Percentiles rank a stretch among this genome's conserved stretches.
Conservation (phyloP, 2,888 invertebrate genomes). For the Drymonia ruficornis region DNA sequence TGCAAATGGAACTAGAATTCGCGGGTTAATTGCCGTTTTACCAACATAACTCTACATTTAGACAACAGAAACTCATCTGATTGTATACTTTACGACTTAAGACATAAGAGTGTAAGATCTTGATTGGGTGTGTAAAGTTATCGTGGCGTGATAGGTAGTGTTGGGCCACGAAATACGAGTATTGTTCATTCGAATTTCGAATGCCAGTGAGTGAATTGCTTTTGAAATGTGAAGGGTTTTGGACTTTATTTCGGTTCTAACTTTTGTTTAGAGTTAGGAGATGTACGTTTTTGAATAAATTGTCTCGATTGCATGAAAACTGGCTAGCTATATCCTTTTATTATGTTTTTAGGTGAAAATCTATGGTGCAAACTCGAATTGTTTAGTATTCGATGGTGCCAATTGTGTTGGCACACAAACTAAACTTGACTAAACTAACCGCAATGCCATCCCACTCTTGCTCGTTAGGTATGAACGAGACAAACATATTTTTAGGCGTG, state of each 20-base stretch:
- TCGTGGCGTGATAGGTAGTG: slow-evolving; percentile 46
- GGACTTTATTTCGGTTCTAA: slow-evolving; percentile 46
- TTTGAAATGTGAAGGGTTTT: slow-evolving; percentile 60
- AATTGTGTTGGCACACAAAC: too few species aligned
- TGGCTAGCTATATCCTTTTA: too few species aligned
- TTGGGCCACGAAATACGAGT: slow-evolving; percentile 67
- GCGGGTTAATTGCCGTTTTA: slow-evolving; percentile 71
- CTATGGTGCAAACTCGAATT: too few species aligned
- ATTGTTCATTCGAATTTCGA: slow-evolving; percentile 67
- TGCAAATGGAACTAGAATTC: slow-evolving; percentile 71
- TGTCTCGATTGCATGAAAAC: neutral
- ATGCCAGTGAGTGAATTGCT: slow-evolving; percentile 69
- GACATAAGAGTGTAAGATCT: slow-evolving; percentile 8
- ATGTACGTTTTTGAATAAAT: slow-evolving; percentile 23
- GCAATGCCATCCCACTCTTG: too few species aligned
- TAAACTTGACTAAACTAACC: too few species aligned
- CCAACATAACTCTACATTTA: slow-evolving; percentile 29
- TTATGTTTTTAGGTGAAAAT: too few species aligned
- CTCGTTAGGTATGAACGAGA: too few species aligned
- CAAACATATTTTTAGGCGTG: too few species aligned
- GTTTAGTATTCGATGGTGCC: too few species aligned
- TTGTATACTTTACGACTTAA: slow-evolving; percentile 19
- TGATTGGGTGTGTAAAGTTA: slow-evolving; percentile 9
- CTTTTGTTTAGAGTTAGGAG: slow-evolving; percentile 42
- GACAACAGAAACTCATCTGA: slow-evolving; percentile 14